A percentile compares a stretch with the other conserved stretches of the same genome.
These are phyloP conservation scores for Palaemon carinicauda DNA, from an alignment of 1,140 invertebrate genomes.

Conservation along the genomic window DNA sequence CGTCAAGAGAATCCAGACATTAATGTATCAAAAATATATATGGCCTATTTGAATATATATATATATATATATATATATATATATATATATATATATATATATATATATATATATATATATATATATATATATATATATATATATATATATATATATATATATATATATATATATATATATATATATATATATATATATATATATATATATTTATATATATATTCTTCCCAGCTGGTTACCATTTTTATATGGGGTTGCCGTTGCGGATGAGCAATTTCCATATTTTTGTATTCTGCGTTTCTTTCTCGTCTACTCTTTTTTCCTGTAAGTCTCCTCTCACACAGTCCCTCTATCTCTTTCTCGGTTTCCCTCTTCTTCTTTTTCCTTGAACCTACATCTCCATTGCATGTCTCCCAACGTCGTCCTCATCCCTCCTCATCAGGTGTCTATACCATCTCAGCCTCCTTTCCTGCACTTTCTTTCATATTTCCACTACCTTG, in stretches of 20 bases:
- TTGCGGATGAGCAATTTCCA: too few relatives aligned
- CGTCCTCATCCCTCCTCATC: neutral
- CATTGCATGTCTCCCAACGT: neutral
- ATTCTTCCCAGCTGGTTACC: neutral
- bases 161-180: constrained; percentile 2
- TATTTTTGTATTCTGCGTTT: too few relatives aligned
- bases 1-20: too few relatives aligned
- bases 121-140: too few relatives aligned
- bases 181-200: neutral
- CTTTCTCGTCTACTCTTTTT: too few relatives aligned
- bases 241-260: too few relatives aligned
- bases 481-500: neutral
- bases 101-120: too few relatives aligned
- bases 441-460: neutral
- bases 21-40: too few relatives aligned
- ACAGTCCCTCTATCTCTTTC: neutral
- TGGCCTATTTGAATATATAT: too few relatives aligned
- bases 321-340: neutral
- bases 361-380: neutral
- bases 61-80: neutral
- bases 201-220: neutral
- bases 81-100: too few relatives aligned
- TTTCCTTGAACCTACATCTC: neutral
- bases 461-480: neutral
- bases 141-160: neutral